phyloP scores from a whole-genome alignment of 1,140 invertebrate genomes.

The Nasonia longicornis region DNA sequence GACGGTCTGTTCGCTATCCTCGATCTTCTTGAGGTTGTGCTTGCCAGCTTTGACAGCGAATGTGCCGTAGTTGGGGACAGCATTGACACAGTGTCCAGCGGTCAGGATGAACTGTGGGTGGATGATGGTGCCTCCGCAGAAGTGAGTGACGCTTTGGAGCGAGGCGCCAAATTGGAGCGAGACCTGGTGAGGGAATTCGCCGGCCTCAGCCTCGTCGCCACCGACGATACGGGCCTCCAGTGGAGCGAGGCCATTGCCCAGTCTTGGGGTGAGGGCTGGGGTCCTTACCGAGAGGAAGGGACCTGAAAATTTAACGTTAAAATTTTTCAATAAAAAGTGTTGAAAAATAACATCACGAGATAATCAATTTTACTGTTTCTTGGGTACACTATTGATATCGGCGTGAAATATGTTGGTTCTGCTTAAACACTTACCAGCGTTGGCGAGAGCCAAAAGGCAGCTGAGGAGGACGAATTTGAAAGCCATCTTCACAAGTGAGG shows the following conservation, averaged over 20 bases:
- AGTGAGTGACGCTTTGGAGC: conserved; percentile 45
- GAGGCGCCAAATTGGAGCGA: conserved; percentile 57
- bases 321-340: too few relatives aligned
- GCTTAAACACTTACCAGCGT: conserved; percentile 47
- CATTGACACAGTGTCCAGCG: conserved; percentile 23
- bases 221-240: conserved; percentile 59
- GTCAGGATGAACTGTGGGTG: conserved; percentile 19
- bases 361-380: too few relatives aligned
- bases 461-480: conserved; percentile 36
- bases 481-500: conserved; percentile 42
- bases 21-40: conserved; percentile 48
- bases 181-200: conserved; percentile 64
- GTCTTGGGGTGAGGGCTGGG: background rate
- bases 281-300: too few relatives aligned
- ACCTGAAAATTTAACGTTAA: background rate
- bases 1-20: conserved; percentile 66
- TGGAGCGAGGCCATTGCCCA: background rate
- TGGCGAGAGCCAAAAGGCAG: conserved; percentile 30
- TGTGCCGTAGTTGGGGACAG: conserved; percentile 3
- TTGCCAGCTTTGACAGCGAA: conserved; percentile 59
- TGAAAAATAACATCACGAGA: too few relatives aligned
- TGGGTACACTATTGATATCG: background rate
- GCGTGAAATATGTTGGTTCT: background rate
- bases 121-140: conserved; percentile 32
- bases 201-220: conserved; percentile 55